Conservation (phyloP, 2,113 vertebrate species). For the Oreochromis spilurus region DNA sequence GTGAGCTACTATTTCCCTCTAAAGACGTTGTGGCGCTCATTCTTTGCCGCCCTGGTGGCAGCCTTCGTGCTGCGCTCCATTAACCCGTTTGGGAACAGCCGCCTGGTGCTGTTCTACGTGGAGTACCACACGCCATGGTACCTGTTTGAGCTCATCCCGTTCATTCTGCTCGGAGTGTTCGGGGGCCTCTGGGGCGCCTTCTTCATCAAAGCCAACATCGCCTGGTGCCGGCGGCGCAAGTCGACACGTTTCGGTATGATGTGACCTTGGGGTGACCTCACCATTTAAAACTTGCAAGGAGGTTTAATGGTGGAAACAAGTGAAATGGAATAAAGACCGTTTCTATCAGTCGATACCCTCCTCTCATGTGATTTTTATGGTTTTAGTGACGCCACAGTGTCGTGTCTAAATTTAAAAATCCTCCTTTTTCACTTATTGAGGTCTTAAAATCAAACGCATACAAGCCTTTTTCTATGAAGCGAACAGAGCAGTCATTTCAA, state of each 20-base stretch:
- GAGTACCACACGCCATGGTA: conserved; percentile 99
- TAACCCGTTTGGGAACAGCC: conserved; percentile 97
- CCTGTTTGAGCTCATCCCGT: conserved; percentile 97
- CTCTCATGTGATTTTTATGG: background rate
- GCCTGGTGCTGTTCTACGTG: conserved; percentile 96
- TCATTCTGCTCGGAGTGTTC: conserved; percentile 96
- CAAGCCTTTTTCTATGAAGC: background rate
- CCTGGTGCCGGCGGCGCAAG: conserved; percentile 95
- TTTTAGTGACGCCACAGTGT: background rate
- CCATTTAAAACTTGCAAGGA: background rate
- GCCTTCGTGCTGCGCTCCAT: conserved; percentile 97
- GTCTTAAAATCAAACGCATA: background rate
- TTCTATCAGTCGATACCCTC: background rate
- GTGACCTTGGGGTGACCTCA: background rate
- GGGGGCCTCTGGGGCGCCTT: conserved; percentile 97
- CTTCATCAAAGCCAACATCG: conserved; percentile 96
- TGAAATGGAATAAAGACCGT: background rate
- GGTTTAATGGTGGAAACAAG: background rate
- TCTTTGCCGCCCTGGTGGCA: conserved; percentile 96
- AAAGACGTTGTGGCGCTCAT: conserved; percentile 97
- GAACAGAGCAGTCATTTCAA: background rate
- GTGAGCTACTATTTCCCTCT: conserved; percentile 98
- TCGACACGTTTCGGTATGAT: conserved; percentile 90
- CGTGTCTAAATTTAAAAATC: background rate
- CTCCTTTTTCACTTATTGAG: background rate